A percentile compares a stretch with the other conserved stretches of the same genome.
These are phyloP conservation scores for Mesoligia furuncula DNA, from an alignment of 2,888 invertebrate genomes.

Conservation along the genomic window DNA sequence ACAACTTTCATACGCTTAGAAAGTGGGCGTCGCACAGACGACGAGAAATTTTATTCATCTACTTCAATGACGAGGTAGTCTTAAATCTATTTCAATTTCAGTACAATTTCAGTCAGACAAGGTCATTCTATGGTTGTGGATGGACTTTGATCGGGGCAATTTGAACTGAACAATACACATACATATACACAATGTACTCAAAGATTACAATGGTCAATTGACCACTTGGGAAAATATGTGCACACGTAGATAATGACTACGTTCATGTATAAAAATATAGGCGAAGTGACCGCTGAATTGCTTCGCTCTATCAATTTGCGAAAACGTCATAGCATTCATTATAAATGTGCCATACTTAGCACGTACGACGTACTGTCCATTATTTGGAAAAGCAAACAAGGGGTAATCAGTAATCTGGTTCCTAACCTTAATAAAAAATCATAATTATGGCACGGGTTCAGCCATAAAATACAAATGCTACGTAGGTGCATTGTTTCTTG, in stretches of 20 bases:
- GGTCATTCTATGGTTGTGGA: constrained; percentile 65
- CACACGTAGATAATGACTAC: constrained; percentile 40
- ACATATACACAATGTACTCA: constrained; percentile 59
- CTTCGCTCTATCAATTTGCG: background rate
- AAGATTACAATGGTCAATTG: constrained; percentile 66
- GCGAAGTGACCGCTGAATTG: background rate
- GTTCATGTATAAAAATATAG: constrained; percentile 38
- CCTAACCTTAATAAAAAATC: background rate
- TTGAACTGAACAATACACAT: constrained; percentile 56
- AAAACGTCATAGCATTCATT: background rate
- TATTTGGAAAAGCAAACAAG: constrained; percentile 5
- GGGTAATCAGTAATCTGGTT: background rate
- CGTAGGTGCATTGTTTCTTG: background rate
- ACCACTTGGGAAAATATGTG: constrained; percentile 66
- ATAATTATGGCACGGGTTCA: background rate
- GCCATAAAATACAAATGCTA: background rate
- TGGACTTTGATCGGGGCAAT: constrained; percentile 69
- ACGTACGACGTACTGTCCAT: constrained; percentile 6
- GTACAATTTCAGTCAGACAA: constrained; percentile 61
- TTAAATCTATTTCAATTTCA: constrained; percentile 51
- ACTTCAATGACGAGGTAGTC: constrained; percentile 30
- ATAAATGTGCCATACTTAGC: background rate
- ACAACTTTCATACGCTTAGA: constrained; percentile 45
- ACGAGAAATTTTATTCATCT: constrained; percentile 28
- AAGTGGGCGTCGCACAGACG: constrained; percentile 33